Percentiles rank a stretch among this genome's conserved stretches.
Conservation (phyloP, 1,140 invertebrate species). For the Gonioctena quinquepunctata region DNA sequence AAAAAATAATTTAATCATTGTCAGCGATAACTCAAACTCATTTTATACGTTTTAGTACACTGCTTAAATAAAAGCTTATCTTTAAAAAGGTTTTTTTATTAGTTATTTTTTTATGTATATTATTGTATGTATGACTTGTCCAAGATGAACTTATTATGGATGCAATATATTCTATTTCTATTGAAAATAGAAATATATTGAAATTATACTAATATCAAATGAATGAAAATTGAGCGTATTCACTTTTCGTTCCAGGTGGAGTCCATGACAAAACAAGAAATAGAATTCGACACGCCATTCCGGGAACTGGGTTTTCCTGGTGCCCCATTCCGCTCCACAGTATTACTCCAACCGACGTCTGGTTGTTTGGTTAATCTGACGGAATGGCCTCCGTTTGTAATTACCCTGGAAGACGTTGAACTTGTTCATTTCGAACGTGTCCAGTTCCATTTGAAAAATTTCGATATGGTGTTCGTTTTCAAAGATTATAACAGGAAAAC, state of each 20-base stretch:
- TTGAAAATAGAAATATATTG: too few relatives aligned
- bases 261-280: conserved; percentile 91
- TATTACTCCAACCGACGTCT: conserved; percentile 94
- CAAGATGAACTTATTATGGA: too few relatives aligned
- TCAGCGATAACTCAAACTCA: too few relatives aligned
- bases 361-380: conserved; percentile 96
- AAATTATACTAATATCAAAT: too few relatives aligned
- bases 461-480: conserved; percentile 99
- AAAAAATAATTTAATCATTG: too few relatives aligned
- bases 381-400: conserved; percentile 99
- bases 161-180: too few relatives aligned
- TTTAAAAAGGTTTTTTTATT: too few relatives aligned
- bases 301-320: conserved; percentile 97
- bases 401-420: conserved; percentile 96
- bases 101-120: too few relatives aligned
- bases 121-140: too few relatives aligned
- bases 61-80: too few relatives aligned
- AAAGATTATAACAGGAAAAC: conserved; percentile 96
- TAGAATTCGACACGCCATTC: conserved; percentile 99
- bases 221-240: too few relatives aligned
- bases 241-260: conserved; percentile 77
- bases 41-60: too few relatives aligned
- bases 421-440: conserved; percentile 99
- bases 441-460: conserved; percentile 98
- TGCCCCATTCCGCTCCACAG: conserved; percentile 95